Evolutionary conservation across 2,888 invertebrate species (phyloP).

Genomic region (Miltochrista miniata): DNA sequence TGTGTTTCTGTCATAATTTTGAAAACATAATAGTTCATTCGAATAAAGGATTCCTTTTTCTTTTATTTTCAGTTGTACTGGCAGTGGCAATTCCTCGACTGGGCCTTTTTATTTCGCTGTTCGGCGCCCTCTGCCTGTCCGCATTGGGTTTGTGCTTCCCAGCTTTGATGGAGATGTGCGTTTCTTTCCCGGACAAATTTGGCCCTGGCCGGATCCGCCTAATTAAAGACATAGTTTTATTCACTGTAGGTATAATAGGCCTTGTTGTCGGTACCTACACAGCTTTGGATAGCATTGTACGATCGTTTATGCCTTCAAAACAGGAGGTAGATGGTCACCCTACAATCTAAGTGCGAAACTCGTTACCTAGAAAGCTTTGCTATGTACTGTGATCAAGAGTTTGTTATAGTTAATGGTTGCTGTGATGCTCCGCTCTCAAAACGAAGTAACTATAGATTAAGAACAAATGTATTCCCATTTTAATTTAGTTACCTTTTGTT

Average conservation of each 20-base stretch:
- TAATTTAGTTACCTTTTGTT: background rate
- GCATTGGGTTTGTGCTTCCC: constrained; percentile 92
- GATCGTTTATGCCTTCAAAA: constrained; percentile 5
- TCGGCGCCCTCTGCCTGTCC: constrained; percentile 93
- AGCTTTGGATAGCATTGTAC: constrained; percentile 76
- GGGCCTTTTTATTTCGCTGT: constrained; percentile 89
- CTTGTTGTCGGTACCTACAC: constrained; percentile 83
- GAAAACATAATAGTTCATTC: too few relatives aligned
- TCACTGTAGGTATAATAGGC: constrained; percentile 80
- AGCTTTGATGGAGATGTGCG: constrained; percentile 79
- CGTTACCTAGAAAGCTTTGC: background rate
- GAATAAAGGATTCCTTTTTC: background rate
- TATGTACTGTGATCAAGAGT: background rate
- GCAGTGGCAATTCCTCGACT: constrained; percentile 89
- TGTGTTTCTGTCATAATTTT: too few relatives aligned
- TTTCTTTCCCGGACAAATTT: constrained; percentile 49
- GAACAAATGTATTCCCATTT: background rate
- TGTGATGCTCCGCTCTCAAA: background rate
- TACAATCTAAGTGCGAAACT: background rate
- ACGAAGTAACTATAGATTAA: background rate
- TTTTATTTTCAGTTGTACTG: constrained; percentile 8
- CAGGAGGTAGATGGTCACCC: background rate
- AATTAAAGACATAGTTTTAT: constrained; percentile 69
- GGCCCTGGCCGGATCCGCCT: constrained; percentile 22
- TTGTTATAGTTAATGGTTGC: background rate